Evolutionary conservation across 2,113 vertebrate species (phyloP).

Genomic region (Maccullochella peelii): DNA sequence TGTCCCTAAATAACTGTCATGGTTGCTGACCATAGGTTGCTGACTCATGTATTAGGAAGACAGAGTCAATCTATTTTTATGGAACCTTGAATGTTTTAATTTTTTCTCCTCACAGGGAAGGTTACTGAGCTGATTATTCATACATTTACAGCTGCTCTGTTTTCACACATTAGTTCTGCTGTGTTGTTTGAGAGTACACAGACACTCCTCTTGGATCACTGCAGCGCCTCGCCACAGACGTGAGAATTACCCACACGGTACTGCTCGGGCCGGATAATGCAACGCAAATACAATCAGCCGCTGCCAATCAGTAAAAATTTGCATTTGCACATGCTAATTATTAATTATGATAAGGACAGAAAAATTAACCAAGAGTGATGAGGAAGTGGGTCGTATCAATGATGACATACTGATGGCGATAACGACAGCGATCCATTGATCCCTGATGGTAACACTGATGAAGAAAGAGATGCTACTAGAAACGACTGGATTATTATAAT

Average conservation of each 20-base stretch:
- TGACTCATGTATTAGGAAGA: constrained; percentile 48
- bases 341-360: constrained; percentile 52
- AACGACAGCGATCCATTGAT: constrained; percentile 48
- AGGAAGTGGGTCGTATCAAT: constrained; percentile 20
- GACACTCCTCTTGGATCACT: constrained; percentile 24
- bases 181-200: constrained; percentile 40
- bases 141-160: constrained; percentile 49
- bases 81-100: constrained; percentile 22
- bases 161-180: constrained; percentile 51
- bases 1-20: constrained; percentile 17
- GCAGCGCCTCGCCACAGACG: constrained; percentile 11
- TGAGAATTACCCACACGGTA: constrained; percentile 21
- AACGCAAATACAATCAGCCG: constrained; percentile 55
- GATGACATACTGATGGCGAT: constrained; percentile 35
- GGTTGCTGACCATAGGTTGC: constrained; percentile 31
- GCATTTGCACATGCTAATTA: constrained; percentile 60
- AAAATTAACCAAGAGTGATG: constrained; percentile 34
- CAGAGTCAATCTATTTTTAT: constrained; percentile 21
- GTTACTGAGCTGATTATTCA: constrained; percentile 32
- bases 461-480: constrained; percentile 45
- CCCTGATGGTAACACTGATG: constrained; percentile 46
- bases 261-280: constrained; percentile 52
- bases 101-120: constrained; percentile 1
- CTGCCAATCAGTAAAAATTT: constrained; percentile 44
- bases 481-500: constrained; percentile 75